Conservation (phyloP, 2,113 vertebrate species). For the Cyphomyrus plagiostoma region DNA sequence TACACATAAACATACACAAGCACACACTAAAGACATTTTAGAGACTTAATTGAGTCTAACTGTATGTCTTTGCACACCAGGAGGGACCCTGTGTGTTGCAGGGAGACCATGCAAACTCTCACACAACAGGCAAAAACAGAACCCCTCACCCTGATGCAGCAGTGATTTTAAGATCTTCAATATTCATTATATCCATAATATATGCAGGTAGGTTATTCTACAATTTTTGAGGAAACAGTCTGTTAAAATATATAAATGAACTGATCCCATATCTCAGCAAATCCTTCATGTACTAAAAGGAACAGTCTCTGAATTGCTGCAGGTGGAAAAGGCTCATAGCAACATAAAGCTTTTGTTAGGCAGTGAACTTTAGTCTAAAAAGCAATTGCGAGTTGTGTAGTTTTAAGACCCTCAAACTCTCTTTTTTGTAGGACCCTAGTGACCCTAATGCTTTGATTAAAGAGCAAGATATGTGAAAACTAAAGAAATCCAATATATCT, state of each 20-base stretch:
- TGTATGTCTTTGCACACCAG: neutral
- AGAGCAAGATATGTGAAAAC: neutral
- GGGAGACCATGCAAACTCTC: neutral
- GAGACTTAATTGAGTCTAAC: neutral
- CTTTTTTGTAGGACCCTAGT: neutral
- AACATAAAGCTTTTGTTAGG: neutral
- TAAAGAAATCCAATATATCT: neutral
- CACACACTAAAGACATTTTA: neutral
- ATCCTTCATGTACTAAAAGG: neutral
- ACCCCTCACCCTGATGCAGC: neutral
- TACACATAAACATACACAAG: neutral
- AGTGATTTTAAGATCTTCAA: neutral
- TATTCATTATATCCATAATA: neutral
- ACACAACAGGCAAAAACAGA: neutral
- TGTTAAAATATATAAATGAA: neutral
- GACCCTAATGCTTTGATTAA: neutral
- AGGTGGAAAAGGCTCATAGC: neutral
- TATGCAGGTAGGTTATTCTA: neutral
- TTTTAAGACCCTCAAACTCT: neutral
- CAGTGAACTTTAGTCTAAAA: neutral
- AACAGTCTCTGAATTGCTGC: neutral
- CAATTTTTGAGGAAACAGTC: neutral
- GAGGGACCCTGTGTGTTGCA: neutral
- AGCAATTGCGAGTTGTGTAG: neutral
- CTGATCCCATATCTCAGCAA: neutral